phyloP scores from a whole-genome alignment of 2,113 vertebrate species.

The Carassius gibelio region DNA sequence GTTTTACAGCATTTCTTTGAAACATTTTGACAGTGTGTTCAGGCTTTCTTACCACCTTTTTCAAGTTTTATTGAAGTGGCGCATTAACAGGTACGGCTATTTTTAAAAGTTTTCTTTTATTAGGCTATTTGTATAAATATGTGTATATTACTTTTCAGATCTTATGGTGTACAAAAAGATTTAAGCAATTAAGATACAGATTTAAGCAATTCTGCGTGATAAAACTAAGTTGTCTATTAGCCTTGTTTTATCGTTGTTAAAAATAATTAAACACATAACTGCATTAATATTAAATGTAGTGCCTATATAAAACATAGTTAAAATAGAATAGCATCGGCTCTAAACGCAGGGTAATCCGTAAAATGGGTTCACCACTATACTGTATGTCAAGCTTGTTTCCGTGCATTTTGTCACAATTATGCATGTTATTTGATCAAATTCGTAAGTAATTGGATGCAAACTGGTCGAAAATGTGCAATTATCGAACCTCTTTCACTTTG shows the following conservation, averaged over 20 bases:
- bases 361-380: not conserved
- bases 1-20: not conserved
- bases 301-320: not conserved
- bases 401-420: not conserved
- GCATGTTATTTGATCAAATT: not conserved
- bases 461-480: not conserved
- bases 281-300: not conserved
- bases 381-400: not conserved
- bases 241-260: not conserved
- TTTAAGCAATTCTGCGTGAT: not conserved
- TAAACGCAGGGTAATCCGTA: not conserved
- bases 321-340: not conserved
- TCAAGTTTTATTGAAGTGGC: conserved; percentile 1
- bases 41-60: not conserved
- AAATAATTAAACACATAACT: not conserved
- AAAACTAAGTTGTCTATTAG: not conserved
- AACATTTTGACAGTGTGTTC: conserved; percentile 9
- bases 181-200: not conserved
- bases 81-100: not conserved
- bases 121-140: not conserved
- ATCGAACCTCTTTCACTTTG: not conserved
- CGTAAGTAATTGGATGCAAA: not conserved
- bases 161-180: not conserved
- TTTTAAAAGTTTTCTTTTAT: not conserved
- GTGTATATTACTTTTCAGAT: not conserved